A percentile compares a stretch with the other conserved stretches of the same genome.
Conservation (phyloP, 2,888 invertebrate genomes). For the Eugnorisma glareosa region DNA sequence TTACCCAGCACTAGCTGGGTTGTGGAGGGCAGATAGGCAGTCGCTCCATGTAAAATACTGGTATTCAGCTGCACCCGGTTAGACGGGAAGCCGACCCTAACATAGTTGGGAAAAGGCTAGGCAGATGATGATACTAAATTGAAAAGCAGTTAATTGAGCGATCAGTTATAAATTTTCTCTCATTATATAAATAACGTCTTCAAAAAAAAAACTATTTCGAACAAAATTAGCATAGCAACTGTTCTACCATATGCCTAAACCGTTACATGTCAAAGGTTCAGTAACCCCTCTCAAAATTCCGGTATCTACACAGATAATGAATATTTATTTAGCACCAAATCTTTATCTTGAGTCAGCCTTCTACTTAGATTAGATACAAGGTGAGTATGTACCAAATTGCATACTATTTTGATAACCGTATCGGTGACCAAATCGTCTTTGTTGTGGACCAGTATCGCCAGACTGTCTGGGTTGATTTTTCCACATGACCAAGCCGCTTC, state of each 20-base stretch:
- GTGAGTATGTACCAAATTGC: conserved; percentile 32
- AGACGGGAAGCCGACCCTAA: no score
- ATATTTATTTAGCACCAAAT: conserved; percentile 59
- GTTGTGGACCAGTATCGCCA: conserved; percentile 34
- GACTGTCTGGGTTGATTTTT: conserved; percentile 56
- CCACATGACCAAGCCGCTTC: no score
- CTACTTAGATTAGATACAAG: conserved; percentile 57
- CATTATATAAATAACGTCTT: background rate
- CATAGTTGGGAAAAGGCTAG: no score
- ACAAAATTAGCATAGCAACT: conserved; percentile 16
- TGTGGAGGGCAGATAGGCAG: no score
- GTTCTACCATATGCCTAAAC: background rate
- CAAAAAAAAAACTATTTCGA: background rate
- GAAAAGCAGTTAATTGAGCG: background rate
- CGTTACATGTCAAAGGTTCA: conserved; percentile 47
- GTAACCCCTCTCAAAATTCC: conserved; percentile 23
- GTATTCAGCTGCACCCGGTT: no score
- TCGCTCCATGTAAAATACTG: no score
- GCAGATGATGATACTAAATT: background rate
- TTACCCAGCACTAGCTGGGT: no score
- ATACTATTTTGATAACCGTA: conserved; percentile 40
- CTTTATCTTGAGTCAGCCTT: conserved; percentile 52
- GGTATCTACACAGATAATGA: conserved; percentile 41
- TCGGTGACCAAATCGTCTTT: conserved; percentile 23
- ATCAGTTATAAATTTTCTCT: background rate